Evolutionary conservation across 2,113 vertebrate genomes (phyloP).

Genomic region (Salminus brasiliensis): DNA sequence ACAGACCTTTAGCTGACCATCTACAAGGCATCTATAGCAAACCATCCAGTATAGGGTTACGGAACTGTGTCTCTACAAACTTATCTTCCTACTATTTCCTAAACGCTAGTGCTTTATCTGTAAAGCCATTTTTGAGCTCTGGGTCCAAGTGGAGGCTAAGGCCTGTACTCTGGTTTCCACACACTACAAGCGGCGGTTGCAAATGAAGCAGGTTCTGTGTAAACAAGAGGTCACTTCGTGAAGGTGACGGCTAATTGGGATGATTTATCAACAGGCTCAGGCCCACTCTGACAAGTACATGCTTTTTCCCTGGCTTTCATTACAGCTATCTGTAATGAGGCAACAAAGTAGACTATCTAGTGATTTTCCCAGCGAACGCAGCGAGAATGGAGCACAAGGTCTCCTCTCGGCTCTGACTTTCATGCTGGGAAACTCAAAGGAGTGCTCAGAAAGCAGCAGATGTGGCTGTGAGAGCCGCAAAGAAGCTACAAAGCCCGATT

Average conservation of each 20-base stretch:
- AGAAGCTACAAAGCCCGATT: neutral
- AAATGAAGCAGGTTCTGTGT: slow-evolving; percentile 57
- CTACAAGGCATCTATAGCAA: too few species aligned
- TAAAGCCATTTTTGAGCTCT: neutral
- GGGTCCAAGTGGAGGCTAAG: neutral
- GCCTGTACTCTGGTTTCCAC: slow-evolving; percentile 1
- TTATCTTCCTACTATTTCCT: neutral
- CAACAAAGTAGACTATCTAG: slow-evolving; percentile 54
- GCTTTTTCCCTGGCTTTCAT: slow-evolving; percentile 70
- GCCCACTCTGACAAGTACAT: slow-evolving; percentile 73
- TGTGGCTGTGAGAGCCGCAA: neutral
- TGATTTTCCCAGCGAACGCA: slow-evolving; percentile 61
- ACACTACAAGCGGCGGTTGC: slow-evolving; percentile 34
- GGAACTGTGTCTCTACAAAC: too few species aligned
- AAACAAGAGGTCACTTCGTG: slow-evolving; percentile 63
- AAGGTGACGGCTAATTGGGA: slow-evolving; percentile 75
- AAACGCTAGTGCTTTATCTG: neutral
- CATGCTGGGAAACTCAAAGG: neutral
- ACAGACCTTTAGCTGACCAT: too few species aligned
- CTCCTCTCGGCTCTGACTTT: slow-evolving; percentile 8
- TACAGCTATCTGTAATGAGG: slow-evolving; percentile 71
- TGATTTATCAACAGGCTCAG: slow-evolving; percentile 70
- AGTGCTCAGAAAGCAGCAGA: neutral
- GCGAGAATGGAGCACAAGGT: slow-evolving; percentile 28
- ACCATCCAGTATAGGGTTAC: too few species aligned